These are phyloP conservation scores for Ovibos moschatus DNA, from an alignment of 2,113 vertebrate species.

Conservation along the genomic window DNA sequence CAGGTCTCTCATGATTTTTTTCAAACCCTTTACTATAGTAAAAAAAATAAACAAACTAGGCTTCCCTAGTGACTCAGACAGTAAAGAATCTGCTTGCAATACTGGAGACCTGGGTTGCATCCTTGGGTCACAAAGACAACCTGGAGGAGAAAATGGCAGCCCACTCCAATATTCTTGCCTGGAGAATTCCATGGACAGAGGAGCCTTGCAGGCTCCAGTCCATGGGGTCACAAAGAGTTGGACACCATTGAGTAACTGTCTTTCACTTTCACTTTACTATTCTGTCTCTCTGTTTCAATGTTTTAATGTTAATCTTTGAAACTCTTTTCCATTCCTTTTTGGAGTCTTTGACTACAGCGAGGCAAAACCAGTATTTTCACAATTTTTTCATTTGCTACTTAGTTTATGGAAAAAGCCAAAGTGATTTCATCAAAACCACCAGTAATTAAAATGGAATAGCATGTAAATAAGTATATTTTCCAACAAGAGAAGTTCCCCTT, in stretches of 20 bases:
- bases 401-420: neutral
- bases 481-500: neutral
- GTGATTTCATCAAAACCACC: neutral
- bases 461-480: neutral
- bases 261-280: neutral
- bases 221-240: neutral
- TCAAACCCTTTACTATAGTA: neutral
- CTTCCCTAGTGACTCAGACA: neutral
- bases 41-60: neutral
- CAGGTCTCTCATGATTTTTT: neutral
- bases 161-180: neutral
- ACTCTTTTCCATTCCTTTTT: neutral
- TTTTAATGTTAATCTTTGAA: neutral
- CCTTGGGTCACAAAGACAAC: neutral
- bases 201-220: neutral
- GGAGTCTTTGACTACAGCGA: fast-evolving
- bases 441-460: neutral
- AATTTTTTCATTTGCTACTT: neutral
- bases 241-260: neutral
- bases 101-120: neutral
- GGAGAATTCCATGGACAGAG: neutral
- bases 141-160: neutral
- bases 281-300: neutral
- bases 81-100: neutral
- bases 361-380: neutral